Percentiles rank a stretch among this genome's conserved stretches.
phyloP scores from a whole-genome alignment of 2,888 invertebrate species.

The Nomada goodeniana region DNA sequence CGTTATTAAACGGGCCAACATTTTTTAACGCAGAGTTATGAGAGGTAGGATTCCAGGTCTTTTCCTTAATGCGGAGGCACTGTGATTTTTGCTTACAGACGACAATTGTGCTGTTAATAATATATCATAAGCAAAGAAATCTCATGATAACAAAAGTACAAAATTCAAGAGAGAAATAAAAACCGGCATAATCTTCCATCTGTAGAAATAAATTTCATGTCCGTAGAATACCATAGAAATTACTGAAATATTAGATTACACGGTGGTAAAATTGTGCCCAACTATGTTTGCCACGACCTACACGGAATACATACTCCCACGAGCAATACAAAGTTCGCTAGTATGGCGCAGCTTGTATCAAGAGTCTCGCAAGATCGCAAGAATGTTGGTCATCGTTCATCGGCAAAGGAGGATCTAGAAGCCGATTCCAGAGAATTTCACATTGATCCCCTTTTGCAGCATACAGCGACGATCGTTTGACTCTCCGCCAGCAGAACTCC shows the following conservation, averaged over 20 bases:
- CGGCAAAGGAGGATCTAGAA: conserved; percentile 45
- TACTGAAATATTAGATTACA: too few relatives aligned
- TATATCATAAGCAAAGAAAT: too few relatives aligned
- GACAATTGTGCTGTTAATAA: not conserved
- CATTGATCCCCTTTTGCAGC: conserved; percentile 32
- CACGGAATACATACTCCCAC: conserved; percentile 52
- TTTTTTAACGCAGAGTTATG: conserved; percentile 41
- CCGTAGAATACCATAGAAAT: too few relatives aligned
- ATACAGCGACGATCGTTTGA: conserved; percentile 23
- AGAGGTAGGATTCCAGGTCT: conserved; percentile 2
- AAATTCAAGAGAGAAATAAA: too few relatives aligned
- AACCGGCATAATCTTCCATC: too few relatives aligned
- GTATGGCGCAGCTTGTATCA: conserved; percentile 45
- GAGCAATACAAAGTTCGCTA: conserved; percentile 16
- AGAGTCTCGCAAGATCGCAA: conserved; percentile 49
- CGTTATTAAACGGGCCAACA: conserved; percentile 56
- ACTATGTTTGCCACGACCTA: not conserved
- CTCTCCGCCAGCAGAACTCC: conserved; percentile 29
- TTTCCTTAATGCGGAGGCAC: not conserved
- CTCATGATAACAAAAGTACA: not conserved
- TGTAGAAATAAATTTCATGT: too few relatives aligned
- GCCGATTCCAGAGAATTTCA: conserved; percentile 34
- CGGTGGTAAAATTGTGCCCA: too few relatives aligned
- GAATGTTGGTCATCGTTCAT: conserved; percentile 23
- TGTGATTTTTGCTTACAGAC: not conserved